A percentile compares a stretch with the other conserved stretches of the same genome.
phyloP scores from a whole-genome alignment of 2,888 invertebrate genomes.

The Conus canariensis region DNA sequence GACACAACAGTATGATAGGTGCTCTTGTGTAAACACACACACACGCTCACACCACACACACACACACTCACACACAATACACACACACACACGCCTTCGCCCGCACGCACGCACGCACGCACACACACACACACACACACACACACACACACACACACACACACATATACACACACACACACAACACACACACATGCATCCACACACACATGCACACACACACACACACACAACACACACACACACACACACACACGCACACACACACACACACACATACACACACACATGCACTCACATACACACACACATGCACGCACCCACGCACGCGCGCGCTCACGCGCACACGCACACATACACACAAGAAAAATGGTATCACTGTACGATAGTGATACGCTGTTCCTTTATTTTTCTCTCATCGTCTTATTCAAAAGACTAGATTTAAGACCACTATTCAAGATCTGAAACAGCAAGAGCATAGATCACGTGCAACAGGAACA shows the following conservation, averaged over 20 bases:
- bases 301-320: background rate
- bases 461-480: no score
- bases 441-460: no score
- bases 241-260: background rate
- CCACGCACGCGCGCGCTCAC: background rate
- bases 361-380: no score
- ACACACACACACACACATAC: background rate
- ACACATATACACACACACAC: background rate
- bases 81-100: background rate
- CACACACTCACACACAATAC: background rate
- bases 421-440: no score
- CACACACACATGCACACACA: background rate
- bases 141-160: background rate
- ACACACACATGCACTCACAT: background rate
- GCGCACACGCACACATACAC: no score
- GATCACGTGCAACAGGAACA: no score
- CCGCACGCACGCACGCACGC: background rate
- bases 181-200: background rate
- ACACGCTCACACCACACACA: no score
- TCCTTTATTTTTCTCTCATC: no score
- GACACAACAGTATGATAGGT: no score
- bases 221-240: constrained; percentile 3
- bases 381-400: no score
- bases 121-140: background rate
- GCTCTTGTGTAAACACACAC: background rate